Base-by-base conservation (phyloP, 2,797 vertebrate species). In the Cichlasoma orientale region DNA sequence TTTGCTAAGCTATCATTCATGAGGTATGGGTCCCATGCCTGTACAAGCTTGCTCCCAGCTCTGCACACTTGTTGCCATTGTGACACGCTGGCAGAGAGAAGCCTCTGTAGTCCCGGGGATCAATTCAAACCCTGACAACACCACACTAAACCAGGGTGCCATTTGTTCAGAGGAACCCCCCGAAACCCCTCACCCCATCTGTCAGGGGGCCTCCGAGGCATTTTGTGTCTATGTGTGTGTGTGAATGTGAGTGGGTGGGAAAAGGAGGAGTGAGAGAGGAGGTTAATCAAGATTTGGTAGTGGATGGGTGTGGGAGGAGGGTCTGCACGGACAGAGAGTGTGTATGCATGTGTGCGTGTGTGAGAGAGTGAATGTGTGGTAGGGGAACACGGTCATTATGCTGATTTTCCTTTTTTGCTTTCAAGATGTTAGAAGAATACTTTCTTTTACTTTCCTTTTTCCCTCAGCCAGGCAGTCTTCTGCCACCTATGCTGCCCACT, bases 11-110 rank as follows among this genome's bases (percentile, higher is more conserved):
- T 93, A 96, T 96, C 96, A 95, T 95, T 96, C 94, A 96, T 96
- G 95, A 93, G 93, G 83, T 91, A 94, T 92, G 94, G 91, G 81
- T 93, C 92, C 94, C 95, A 93, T 92, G 96, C 94, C 94, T 95
- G 92, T 94, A 95, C 95, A 95, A 96, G 94, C 95, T 96, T 96
- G 95, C 95, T 96, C 96, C 94, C 96, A 95, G 95, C 94, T 95
- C 91, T 75, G 93, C 93, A 94, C 95, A 95, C 95, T 95, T 95
- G 94, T 95, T 95, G 93, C 95, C 94, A 95, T 96, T 96, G 95
- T 96, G 94, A 95, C 93, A 92, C 89, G 77, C 93, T 92, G 95
- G 95, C 95, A 95, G 94, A 95, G 95, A 94, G 94, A 94, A 94
- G 93, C 92, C 92, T 95, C 93, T 91, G 91, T 94, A 94, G 95